Evolutionary conservation across 2,888 invertebrate genomes (phyloP).

Genomic region (Anoncus sp.): DNA sequence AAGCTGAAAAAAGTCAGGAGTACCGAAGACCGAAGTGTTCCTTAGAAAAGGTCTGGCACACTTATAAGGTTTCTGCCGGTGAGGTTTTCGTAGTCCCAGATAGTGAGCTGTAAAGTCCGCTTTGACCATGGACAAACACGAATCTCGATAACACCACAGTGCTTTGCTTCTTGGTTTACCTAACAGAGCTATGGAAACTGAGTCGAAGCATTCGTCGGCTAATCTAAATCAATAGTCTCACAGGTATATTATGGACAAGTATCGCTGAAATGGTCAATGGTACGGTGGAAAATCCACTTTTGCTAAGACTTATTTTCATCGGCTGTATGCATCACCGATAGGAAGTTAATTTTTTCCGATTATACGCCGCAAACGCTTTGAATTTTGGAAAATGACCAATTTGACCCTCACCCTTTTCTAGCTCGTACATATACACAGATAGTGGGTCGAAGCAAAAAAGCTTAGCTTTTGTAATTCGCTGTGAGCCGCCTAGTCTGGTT

Average conservation of each 20-base stretch:
- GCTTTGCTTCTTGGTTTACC: neutral
- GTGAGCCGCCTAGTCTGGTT: conserved; percentile 48
- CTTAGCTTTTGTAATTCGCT: conserved; percentile 67
- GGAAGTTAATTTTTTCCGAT: neutral
- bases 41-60: conserved; percentile 26
- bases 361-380: neutral
- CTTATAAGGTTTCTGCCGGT: conserved; percentile 17
- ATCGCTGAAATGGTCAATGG: no score
- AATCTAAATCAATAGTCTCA: no score
- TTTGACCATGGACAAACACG: neutral
- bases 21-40: conserved; percentile 22
- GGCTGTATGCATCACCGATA: neutral
- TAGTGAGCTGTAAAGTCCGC: neutral
- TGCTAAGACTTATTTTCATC: no score
- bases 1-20: neutral
- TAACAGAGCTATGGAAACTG: no score
- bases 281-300: no score
- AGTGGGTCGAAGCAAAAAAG: conserved; percentile 55
- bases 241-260: no score
- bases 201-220: no score
- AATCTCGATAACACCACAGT: neutral
- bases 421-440: conserved; percentile 9
- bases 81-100: neutral
- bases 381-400: neutral
- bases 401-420: neutral